phyloP scores from a whole-genome alignment of 2,888 invertebrate species.

The Platycheirus albimanus region DNA sequence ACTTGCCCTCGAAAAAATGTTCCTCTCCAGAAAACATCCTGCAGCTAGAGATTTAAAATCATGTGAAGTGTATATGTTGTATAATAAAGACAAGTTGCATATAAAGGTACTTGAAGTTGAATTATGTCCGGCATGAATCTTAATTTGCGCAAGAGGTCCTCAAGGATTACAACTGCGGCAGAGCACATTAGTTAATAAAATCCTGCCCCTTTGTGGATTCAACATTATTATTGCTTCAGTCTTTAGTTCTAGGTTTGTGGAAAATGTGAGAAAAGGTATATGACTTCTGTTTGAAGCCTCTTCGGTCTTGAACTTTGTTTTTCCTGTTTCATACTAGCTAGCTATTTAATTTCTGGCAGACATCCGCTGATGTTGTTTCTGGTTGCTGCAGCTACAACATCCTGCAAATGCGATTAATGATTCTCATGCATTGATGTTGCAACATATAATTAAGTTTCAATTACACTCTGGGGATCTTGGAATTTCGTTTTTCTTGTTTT shows the following conservation, averaged over 20 bases:
- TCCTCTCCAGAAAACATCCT: conserved; percentile 45
- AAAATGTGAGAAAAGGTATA: neutral
- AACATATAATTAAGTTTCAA: conserved; percentile 72
- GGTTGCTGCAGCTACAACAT: conserved; percentile 47
- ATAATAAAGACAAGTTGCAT: conserved; percentile 65
- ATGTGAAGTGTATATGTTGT: no score
- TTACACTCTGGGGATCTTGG: conserved; percentile 55
- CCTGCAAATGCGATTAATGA: conserved; percentile 72
- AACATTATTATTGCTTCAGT: neutral
- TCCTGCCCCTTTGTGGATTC: conserved; percentile 29
- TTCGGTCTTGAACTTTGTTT: neutral
- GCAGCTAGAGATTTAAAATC: conserved; percentile 56
- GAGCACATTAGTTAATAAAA: conserved; percentile 44
- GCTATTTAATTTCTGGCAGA: conserved; percentile 49
- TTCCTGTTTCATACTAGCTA: conserved; percentile 7
- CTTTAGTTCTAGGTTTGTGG: no score
- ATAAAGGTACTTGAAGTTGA: conserved; percentile 52
- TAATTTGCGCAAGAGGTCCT: conserved; percentile 61
- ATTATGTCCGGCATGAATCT: conserved; percentile 69
- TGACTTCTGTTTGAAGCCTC: conserved; percentile 5
- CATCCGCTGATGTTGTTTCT: conserved; percentile 49
- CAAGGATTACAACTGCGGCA: conserved; percentile 47
- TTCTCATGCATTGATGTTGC: conserved; percentile 62
- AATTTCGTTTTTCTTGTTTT: conserved; percentile 45
- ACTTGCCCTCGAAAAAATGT: conserved; percentile 16